Base-by-base conservation (phyloP, 53 echinoderm and acorn worm genomes). In the Hippasteria phrygiana region DNA sequence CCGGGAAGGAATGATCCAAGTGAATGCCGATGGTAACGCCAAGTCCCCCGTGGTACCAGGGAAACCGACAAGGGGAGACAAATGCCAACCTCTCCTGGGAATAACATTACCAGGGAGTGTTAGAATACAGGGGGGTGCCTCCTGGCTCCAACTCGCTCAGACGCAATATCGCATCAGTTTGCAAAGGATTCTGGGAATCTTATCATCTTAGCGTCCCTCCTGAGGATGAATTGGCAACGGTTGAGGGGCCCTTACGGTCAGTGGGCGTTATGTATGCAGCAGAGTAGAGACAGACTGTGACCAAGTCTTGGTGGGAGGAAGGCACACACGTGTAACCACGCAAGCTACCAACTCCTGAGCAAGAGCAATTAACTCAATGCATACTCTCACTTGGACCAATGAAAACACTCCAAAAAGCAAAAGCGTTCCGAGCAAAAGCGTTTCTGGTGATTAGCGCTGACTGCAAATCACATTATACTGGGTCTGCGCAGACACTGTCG, bases 381-480 rank as follows among this genome's bases (percentile, higher is more conserved):
- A 73, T 43, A 1, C 45, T 40, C 50, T 69, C 6, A n/a, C 12
- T 33, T 39, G 5, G 43, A 43, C 88, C 88, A 88, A 88, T 88
- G 62, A 43, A n/a, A 75, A 17, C 8, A 38, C 71, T 73, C 87
- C 34, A n/a, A 10, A 36, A 74, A 17, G 17, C 55, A 17, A 83
- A 43, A 42, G 33, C 27, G 13, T 53, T 35, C 28, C 67, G n/a
- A n/a, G n/a, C n/a, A n/a, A n/a, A n/a, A n/a, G n/a, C n/a, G 32
- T 5, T 14, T 6, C 43, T 27, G 3, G 56, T 65, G 77, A 88
- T 88, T 77, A 77, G 74, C 59, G 66, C 46, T 65, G 65, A 88
- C 75, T 29, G 59, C 39, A 89, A 89, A 89, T 89, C 80, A 70
- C 79, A 89, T 80, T 79, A 79, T 33, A 34, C 32, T 45, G 82